Evolutionary conservation across 2,888 invertebrate genomes (phyloP), one percentile per base, ranked within the genome.

Genomic region (Mystacides longicornis): DNA sequence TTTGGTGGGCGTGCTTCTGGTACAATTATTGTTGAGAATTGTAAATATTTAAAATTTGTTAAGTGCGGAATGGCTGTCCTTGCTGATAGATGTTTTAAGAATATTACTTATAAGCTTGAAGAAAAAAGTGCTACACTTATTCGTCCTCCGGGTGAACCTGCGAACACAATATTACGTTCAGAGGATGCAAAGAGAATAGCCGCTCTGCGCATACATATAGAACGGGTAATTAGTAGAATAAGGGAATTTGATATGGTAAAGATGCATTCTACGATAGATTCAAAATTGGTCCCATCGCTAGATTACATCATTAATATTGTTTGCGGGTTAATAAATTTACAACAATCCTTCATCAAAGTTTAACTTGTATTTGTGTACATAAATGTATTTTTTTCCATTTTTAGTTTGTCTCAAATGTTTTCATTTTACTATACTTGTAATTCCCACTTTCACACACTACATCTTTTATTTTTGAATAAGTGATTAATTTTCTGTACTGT

Each of bases 81-180:
- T 27, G 50, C 50, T 3, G 51, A 51, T 42, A 22, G 51, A 23
- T 37, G 51, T 9, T 51, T 51, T 51, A 51, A 51, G 22, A 42
- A 51, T 20, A 42, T 51, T 21, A 7, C 51, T 5, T 19, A 51
- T 43, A 7, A 18, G 3, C 14, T 50, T 9, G 19, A 9, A 19
- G 4, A 7, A 22, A 22, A 23, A 22, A 5, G 22, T 18, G 22
- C 23, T 33, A 18, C 27, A 3, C 33, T 50, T 5, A 19, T 50
- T n/a, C 33, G 20, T 16, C 50, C 50, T 5, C 50, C 31, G 3
- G 33, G 50, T 16, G 50, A 31, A 4, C 20, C 16, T 11, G 20
- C 50, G 7, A 50, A 50, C 20, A 50, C 27, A 20, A n/a, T n/a
- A 22, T 7, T 16, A 14, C 20, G n/a, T n/a, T 33, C 22, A 2